These are phyloP conservation scores for Trypoxylon attenuatum DNA, from an alignment of 2,888 invertebrate species.

Conservation along the genomic window DNA sequence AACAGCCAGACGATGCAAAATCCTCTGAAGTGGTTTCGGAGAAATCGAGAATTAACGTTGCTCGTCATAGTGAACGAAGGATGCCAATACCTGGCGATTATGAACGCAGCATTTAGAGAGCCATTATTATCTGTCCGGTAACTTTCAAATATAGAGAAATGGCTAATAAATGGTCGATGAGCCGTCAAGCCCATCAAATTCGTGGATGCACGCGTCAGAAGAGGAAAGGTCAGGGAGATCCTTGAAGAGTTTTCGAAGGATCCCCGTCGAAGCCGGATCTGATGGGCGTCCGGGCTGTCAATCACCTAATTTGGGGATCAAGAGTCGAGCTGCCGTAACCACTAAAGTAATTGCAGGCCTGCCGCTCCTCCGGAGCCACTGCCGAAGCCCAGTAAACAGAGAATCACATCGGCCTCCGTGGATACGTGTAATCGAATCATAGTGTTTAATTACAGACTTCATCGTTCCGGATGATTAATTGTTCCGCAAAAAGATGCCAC, in stretches of 20 bases:
- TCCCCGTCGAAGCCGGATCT: conserved; percentile 22
- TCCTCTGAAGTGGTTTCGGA: too few species aligned
- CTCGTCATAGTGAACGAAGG: too few species aligned
- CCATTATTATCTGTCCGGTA: too few species aligned
- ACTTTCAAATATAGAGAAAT: conserved; percentile 1
- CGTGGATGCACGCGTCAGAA: conserved; percentile 2
- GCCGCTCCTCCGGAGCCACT: conserved; percentile 8
- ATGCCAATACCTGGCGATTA: too few species aligned
- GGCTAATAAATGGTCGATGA: conserved; percentile 32
- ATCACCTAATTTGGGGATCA: conserved; percentile 55
- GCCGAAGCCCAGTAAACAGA: conserved; percentile 49
- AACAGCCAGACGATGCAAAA: not conserved
- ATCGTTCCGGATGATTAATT: conserved; percentile 48
- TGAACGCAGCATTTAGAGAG: too few species aligned
- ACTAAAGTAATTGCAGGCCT: conserved; percentile 50
- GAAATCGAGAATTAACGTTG: too few species aligned
- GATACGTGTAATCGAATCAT: conserved; percentile 55
- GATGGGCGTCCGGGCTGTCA: conserved; percentile 43
- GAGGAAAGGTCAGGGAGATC: conserved; percentile 5
- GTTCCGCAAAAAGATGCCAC: conserved; percentile 23
- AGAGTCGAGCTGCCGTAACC: conserved; percentile 25
- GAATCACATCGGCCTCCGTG: conserved; percentile 37
- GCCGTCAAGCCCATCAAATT: conserved; percentile 13
- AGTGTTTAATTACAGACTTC: conserved; percentile 56
- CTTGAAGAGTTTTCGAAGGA: conserved; percentile 2